Base-by-base conservation (phyloP, 2,113 vertebrate genomes). In the Fulmarus glacialis region DNA sequence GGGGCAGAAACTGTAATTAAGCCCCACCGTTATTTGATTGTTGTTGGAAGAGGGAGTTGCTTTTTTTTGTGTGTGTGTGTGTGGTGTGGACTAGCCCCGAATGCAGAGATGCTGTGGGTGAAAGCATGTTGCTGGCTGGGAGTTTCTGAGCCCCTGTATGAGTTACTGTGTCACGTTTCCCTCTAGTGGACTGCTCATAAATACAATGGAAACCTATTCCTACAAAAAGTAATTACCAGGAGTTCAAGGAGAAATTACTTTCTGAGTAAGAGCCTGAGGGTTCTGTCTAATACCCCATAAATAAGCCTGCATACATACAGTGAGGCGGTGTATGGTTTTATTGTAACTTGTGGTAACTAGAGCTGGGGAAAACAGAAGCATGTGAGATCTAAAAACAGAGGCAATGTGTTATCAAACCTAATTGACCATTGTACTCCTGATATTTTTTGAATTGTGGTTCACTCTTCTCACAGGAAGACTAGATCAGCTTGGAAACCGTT, bases 101-200 rank as follows among this genome's bases (percentile, higher is more conserved):
- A 53, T 12, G 34, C 71, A 48, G 40, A 24, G 72, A 43, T 48
- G 60, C 34, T 60, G 15, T 40, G 77, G 62, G 36, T 70, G 77
- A 71, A 38, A 82, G 55, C 11, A 6, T 1, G 9, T 19, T 88
- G 42, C 74, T 79, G 53, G 20, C 19, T n/a, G 0, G 0, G 70
- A 63, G 50, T 30, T 53, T 47, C 55, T 55, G 60, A 74, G 67
- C 68, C 48, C 9, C 42, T 53, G 1, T 8, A 3, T 18, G 50
- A 53, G 38, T 53, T 50, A 13, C 23, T n/a, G 56, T 40, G 59
- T 58, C 53, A 1, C 34, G 80, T 60, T 85, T 87, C 96, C 96
- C 91, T 94, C 87, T 96, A 84, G 83, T 87, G 94, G 89, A 43
- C 63, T 66, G n/a, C 47, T 93, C 11, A 24, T 17, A 62, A 32